phyloP scores from a whole-genome alignment of 1,140 invertebrate genomes.

The Drosophila lacertosa region DNA sequence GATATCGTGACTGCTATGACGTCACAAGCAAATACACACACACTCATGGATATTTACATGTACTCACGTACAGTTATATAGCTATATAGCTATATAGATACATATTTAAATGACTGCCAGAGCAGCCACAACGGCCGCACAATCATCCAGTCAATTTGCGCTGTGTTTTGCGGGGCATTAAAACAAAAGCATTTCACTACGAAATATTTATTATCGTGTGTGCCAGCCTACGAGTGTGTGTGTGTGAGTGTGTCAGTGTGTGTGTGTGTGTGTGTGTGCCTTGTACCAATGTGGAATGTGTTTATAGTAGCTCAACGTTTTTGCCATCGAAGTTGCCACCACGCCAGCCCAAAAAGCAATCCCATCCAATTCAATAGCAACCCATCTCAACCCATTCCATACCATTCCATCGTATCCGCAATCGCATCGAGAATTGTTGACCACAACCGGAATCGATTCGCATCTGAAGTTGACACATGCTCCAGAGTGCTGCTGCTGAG shows the following conservation, averaged over 20 bases:
- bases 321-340: slow-evolving; percentile 39
- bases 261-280: slow-evolving; percentile 11
- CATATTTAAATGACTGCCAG: slow-evolving; percentile 25
- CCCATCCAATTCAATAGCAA: slow-evolving; percentile 6
- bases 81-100: background rate
- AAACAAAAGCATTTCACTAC: slow-evolving; percentile 79
- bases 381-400: background rate
- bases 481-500: background rate
- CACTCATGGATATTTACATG: slow-evolving; percentile 9
- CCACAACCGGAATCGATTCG: slow-evolving; percentile 16
- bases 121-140: slow-evolving; percentile 53
- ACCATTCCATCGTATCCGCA: background rate
- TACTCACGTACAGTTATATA: background rate
- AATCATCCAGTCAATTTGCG: slow-evolving; percentile 80
- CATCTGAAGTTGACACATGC: slow-evolving; percentile 19
- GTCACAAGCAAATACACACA: slow-evolving; percentile 35
- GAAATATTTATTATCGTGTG: slow-evolving; percentile 73
- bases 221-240: slow-evolving; percentile 1
- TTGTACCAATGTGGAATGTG: slow-evolving; percentile 66
- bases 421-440: slow-evolving; percentile 3
- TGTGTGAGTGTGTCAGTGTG: slow-evolving; percentile 5
- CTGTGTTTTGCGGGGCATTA: slow-evolving; percentile 80
- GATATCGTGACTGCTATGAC: slow-evolving; percentile 33
- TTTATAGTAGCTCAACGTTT: slow-evolving; percentile 61
- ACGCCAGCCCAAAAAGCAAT: slow-evolving; percentile 1